Percentiles rank a stretch among this genome's conserved stretches.
phyloP scores from a whole-genome alignment of 2,113 vertebrate species.

The Marcusenius ussheri region DNA sequence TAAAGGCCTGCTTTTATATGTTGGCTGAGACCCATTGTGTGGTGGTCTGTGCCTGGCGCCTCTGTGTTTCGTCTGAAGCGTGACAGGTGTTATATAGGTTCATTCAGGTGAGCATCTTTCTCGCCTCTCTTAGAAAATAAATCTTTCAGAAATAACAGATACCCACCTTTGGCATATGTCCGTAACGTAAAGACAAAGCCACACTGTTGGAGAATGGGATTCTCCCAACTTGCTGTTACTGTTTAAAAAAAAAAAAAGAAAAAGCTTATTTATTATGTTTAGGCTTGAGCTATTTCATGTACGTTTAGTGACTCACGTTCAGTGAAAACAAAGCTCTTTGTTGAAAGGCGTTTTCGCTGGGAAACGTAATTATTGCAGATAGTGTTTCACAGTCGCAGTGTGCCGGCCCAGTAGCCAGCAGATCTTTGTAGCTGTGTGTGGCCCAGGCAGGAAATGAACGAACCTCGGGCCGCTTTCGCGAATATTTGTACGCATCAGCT shows the following conservation, averaged over 20 bases:
- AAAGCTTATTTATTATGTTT: constrained; percentile 17
- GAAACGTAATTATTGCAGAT: constrained; percentile 33
- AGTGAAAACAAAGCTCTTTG: constrained; percentile 44
- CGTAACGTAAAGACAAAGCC: constrained; percentile 41
- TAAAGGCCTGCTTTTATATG: not conserved
- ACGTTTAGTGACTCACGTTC: not conserved
- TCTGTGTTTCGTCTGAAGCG: not conserved
- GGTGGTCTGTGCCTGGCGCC: not conserved
- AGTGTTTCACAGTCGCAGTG: constrained; percentile 28
- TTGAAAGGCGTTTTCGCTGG: constrained; percentile 31
- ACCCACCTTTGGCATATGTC: constrained; percentile 49
- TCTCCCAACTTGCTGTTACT: constrained; percentile 13
- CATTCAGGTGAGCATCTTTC: not conserved
- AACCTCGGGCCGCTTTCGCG: constrained; percentile 46
- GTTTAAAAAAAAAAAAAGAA: not conserved
- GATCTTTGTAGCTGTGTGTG: constrained; percentile 41
- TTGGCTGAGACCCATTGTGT: not conserved
- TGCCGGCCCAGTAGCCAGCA: constrained; percentile 28
- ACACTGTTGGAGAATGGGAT: constrained; percentile 42
- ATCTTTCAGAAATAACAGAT: constrained; percentile 44
- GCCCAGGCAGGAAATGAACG: constrained; percentile 55
- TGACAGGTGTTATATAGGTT: constrained; percentile 9
- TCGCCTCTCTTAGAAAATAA: not conserved
- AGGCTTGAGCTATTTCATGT: constrained; percentile 13
- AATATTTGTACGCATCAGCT: constrained; percentile 56